These are phyloP conservation scores for Sogatella furcifera DNA, from an alignment of 1,140 invertebrate genomes.

Conservation along the genomic window DNA sequence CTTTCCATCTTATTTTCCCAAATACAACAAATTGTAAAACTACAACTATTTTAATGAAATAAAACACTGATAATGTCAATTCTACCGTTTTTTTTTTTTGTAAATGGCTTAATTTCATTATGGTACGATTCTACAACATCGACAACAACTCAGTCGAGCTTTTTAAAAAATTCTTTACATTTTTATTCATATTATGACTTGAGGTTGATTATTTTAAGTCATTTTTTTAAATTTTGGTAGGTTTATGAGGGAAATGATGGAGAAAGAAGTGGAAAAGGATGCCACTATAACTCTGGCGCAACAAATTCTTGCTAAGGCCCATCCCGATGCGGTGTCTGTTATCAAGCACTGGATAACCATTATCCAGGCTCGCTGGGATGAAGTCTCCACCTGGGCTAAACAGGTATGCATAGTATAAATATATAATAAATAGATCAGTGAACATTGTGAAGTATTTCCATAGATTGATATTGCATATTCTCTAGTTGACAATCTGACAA, in stretches of 20 bases:
- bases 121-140: no score
- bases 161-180: not conserved
- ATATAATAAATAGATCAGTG: no score
- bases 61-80: no score
- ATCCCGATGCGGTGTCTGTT: constrained; percentile 85
- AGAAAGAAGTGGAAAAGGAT: constrained; percentile 80
- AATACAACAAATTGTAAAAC: no score
- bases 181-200: no score
- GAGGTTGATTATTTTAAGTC: not conserved
- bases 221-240: constrained; percentile 18
- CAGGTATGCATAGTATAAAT: no score
- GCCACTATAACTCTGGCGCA: constrained; percentile 80
- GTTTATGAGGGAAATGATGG: constrained; percentile 72
- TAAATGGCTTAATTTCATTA: no score
- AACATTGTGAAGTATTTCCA: no score
- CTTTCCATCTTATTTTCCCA: no score
- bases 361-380: constrained; percentile 93
- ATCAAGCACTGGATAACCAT: constrained; percentile 98
- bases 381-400: constrained; percentile 48
- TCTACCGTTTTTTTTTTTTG: no score
- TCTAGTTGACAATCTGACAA: not conserved
- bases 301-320: constrained; percentile 77
- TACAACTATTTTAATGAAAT: no score
- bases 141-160: not conserved
- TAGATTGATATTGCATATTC: no score